phyloP scores from a whole-genome alignment of 2,888 invertebrate species.

The Oxycera nigricornis region DNA sequence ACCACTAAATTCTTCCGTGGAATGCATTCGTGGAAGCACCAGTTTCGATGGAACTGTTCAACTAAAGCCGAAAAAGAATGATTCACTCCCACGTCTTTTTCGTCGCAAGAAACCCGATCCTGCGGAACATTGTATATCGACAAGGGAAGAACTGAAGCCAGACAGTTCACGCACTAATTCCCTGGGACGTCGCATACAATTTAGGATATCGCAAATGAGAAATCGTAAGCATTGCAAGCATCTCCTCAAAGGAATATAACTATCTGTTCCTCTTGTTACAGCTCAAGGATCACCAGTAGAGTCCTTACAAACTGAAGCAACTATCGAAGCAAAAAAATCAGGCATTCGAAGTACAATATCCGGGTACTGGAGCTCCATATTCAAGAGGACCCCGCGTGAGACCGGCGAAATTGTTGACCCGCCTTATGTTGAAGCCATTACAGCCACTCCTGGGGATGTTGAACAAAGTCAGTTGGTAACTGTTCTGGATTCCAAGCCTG shows the following conservation, averaged over 20 bases:
- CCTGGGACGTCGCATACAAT: constrained; percentile 8
- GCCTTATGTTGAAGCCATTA: neutral
- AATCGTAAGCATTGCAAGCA: constrained; percentile 19
- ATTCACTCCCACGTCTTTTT: constrained; percentile 23
- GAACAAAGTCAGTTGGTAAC: neutral
- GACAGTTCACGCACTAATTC: constrained; percentile 3
- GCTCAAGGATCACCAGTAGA: constrained; percentile 6
- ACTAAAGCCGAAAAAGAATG: constrained; percentile 18
- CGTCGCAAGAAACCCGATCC: constrained; percentile 15
- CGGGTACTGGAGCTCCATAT: constrained; percentile 29
- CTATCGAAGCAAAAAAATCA: neutral
- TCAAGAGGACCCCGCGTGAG: constrained; percentile 26
- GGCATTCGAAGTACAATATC: constrained; percentile 10
- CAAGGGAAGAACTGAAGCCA: constrained; percentile 6
- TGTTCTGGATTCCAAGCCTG: neutral
- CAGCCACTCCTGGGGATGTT: neutral
- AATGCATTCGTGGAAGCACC: constrained; percentile 5
- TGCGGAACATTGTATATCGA: neutral
- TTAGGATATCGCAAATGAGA: constrained; percentile 10
- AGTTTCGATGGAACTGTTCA: constrained; percentile 3
- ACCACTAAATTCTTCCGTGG: neutral
- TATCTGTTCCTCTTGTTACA: neutral
- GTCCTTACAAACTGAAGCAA: neutral
- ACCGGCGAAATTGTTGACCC: neutral
- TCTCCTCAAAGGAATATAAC: neutral